Base-by-base conservation (phyloP, 2,113 vertebrate species). In the Gymnogyps californianus region DNA sequence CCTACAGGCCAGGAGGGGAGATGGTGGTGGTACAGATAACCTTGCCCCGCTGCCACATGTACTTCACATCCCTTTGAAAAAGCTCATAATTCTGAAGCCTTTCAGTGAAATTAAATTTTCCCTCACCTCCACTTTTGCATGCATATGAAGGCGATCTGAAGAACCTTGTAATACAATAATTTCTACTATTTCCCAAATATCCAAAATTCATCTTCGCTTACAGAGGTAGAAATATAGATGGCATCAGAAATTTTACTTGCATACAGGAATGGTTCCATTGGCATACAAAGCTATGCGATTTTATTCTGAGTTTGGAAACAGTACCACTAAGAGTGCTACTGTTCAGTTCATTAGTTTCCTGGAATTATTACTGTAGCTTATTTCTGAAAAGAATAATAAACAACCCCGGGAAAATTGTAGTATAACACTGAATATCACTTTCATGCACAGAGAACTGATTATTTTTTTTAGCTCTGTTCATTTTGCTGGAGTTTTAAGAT, bases 351-450 rank as follows among this genome's bases (percentile, higher is more conserved):
- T 97, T 96, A 81, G 94, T 76, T 97, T 97, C 95, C 93, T 94
- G 94, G 81, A 96, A 94, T 97, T 96, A 95, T 96, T 93, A 32
- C 57, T 91, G 65, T 86, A 67, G 87, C 47, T 96, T 94, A 90
- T 93, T 97, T 97, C 49, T 91, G 70, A 78, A 91, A 94, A 96
- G 78, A 96, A 95, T 89, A 95, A 96, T 96, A 97, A 96, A 97
- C 90, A 97, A 70, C 75, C 22, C 61, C 72, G 57, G 83, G 85
- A 89, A 86, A 90, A 84, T 78, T 75, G 18, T 70, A 77, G 65
- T 83, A 8, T 80, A 82, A 57, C 59, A 52, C 51, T 61, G 70
- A 92, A 13, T 82, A 54, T 90, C 32, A 14, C 67, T 87, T 90
- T 87, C 55, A 66, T 59, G 69, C 19, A 49, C 1, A 4, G 84